Base-by-base conservation (phyloP, 2,888 invertebrate genomes). In the Mythimna pallens region DNA sequence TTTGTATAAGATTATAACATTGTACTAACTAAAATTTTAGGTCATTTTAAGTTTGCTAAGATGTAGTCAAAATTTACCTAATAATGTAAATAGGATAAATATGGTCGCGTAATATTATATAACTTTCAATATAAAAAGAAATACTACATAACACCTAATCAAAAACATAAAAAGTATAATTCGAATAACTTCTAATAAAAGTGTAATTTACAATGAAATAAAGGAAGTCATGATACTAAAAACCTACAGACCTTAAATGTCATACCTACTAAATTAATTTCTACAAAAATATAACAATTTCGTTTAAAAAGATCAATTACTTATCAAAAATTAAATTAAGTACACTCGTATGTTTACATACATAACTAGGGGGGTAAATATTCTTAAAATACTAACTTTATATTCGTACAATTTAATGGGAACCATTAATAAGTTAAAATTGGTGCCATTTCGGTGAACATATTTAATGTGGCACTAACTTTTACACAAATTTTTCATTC, bases 241-340 rank as follows among this genome's bases (percentile, higher is more conserved):
- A 52, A 54, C 14, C 43, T 67, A 76, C 8, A 20, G 0, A 10
- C 8, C 17, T 36, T 40, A 30, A 54, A 7, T 54, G 63, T 58
- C 43, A 55, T 36, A 30, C 12, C 59, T 43, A 59, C 40, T 54
- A 50, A n/a, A 64, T 59, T 78, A 30, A 64, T 40, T 25, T n/a
- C 79, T 79, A 73, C 50, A 55, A 72, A 76, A 73, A 76, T 40
- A 43, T 73, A 76, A 76, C 76, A 76, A 76, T 73, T 76, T 80
- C 57, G 43, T 63, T 52, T 6, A 63, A 55, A 57, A 73, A 79
- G 73, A 73, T 65, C 57, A 52, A 65, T 73, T 65, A 64, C n/a
- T 43, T 55, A 72, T 50, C 59, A 61, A 61, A 70, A 65, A 47
- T 61, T 43, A 20, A 30, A 36, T 52, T 34, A 25, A 25, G 25